Conservation (phyloP, 2,797 vertebrate species). For the Trematomus bernacchii region DNA sequence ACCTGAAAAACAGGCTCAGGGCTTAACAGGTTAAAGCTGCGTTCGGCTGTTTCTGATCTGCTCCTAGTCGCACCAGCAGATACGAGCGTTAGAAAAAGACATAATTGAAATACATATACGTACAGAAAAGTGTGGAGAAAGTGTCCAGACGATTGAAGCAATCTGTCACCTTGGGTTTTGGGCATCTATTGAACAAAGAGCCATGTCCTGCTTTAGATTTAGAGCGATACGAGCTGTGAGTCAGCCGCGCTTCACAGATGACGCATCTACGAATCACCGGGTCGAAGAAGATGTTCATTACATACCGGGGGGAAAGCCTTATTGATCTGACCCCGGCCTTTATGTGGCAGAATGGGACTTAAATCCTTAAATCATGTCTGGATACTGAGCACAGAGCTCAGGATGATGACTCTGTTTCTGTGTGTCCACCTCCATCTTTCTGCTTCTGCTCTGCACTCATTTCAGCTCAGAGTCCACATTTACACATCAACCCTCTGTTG, state of each 20-base stretch:
- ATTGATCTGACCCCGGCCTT: slow-evolving; percentile 37
- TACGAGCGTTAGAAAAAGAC: background rate
- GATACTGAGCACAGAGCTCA: background rate
- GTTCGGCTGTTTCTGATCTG: background rate
- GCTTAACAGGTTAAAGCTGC: too few relatives aligned
- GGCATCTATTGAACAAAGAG: slow-evolving; percentile 18
- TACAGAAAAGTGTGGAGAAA: background rate
- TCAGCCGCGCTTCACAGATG: background rate
- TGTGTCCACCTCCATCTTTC: background rate
- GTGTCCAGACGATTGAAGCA: background rate
- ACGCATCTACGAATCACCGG: slow-evolving; percentile 31
- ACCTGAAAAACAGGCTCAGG: too few relatives aligned
- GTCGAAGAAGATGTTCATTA: slow-evolving; percentile 52
- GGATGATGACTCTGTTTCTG: background rate
- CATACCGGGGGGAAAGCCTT: background rate
- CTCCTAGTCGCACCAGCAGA: background rate
- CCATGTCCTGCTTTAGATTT: slow-evolving; percentile 34
- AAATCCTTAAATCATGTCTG: slow-evolving; percentile 22
- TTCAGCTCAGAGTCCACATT: background rate
- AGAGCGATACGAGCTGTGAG: background rate
- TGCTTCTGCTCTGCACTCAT: background rate
- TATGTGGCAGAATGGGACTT: slow-evolving; percentile 29
- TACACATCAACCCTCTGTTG: fast-evolving
- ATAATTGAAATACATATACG: background rate
- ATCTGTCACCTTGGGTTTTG: background rate